Percentiles rank a stretch among this genome's conserved stretches.
Evolutionary conservation across 2,797 vertebrate species (phyloP).

Genomic region (Manis javanica): DNA sequence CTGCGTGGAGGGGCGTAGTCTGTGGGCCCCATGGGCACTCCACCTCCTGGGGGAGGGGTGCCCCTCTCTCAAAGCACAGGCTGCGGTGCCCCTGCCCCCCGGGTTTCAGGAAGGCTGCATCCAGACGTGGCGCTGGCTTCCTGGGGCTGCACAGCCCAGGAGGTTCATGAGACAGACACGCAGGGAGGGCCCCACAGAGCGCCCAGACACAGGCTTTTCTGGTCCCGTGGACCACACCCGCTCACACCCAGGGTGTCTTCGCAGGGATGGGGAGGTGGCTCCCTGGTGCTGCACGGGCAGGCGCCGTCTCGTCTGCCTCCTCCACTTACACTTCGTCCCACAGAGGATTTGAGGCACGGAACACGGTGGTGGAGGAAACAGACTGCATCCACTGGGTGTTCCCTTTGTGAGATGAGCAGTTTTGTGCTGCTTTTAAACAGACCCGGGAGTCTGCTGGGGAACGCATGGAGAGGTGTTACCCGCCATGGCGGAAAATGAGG

Average conservation of each 20-base stretch:
- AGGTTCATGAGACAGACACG: background rate
- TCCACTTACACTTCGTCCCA: background rate
- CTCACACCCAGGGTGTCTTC: rapidly evolving
- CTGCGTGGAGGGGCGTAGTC: too few relatives aligned
- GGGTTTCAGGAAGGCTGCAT: background rate
- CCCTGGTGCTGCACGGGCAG: rapidly evolving
- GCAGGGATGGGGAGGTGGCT: background rate
- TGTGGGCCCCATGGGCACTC: background rate
- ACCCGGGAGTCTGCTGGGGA: background rate
- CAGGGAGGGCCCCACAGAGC: background rate
- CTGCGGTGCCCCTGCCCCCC: rapidly evolving
- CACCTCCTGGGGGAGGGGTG: background rate
- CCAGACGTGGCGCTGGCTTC: background rate
- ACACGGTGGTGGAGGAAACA: background rate
- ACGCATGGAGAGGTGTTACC: background rate
- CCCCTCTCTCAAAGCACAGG: background rate
- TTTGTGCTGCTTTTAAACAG: background rate
- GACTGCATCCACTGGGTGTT: background rate
- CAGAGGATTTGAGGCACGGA: background rate
- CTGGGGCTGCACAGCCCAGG: background rate
- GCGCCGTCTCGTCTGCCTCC: background rate
- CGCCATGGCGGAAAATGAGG: background rate
- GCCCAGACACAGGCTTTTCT: too few relatives aligned
- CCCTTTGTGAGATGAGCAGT: background rate
- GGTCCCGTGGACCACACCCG: rapidly evolving